phyloP scores from a whole-genome alignment of 2,797 vertebrate species.

The Aselliscus stoliczkanus region DNA sequence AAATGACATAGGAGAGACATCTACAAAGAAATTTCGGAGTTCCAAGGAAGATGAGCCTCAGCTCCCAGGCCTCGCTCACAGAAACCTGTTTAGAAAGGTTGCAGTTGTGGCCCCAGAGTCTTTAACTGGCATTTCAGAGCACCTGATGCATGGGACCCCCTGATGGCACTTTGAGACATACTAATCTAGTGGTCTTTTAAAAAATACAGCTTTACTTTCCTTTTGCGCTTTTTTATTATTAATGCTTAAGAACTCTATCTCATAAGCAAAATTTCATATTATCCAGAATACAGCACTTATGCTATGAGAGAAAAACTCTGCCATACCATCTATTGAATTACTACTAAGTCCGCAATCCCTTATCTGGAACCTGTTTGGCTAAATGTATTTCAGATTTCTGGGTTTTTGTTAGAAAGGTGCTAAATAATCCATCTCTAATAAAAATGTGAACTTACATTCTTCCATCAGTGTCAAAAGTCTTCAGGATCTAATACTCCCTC shows the following conservation, averaged over 20 bases:
- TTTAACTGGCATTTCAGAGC: not conserved
- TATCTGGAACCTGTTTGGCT: not conserved
- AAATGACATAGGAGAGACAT: not conserved
- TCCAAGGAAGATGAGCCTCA: not conserved
- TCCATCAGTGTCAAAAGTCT: not conserved
- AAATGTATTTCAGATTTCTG: not conserved
- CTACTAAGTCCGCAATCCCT: not conserved
- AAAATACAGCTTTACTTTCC: not conserved
- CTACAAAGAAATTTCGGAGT: not conserved
- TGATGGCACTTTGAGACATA: not conserved
- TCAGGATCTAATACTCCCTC: not conserved
- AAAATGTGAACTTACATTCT: not conserved
- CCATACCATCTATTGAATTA: not conserved
- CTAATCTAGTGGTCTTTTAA: not conserved
- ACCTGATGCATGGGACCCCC: not conserved
- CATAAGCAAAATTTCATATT: not conserved
- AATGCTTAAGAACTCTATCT: not conserved
- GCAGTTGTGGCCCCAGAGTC: not conserved
- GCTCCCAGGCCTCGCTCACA: not conserved
- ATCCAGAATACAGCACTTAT: not conserved
- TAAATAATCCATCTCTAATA: not conserved
- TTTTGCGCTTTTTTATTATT: not conserved
- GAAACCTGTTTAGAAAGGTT: not conserved
- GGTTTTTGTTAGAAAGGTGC: not conserved
- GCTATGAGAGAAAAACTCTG: not conserved